These are phyloP conservation scores for Noctua janthe DNA, from an alignment of 2,888 invertebrate genomes.

Conservation along the genomic window DNA sequence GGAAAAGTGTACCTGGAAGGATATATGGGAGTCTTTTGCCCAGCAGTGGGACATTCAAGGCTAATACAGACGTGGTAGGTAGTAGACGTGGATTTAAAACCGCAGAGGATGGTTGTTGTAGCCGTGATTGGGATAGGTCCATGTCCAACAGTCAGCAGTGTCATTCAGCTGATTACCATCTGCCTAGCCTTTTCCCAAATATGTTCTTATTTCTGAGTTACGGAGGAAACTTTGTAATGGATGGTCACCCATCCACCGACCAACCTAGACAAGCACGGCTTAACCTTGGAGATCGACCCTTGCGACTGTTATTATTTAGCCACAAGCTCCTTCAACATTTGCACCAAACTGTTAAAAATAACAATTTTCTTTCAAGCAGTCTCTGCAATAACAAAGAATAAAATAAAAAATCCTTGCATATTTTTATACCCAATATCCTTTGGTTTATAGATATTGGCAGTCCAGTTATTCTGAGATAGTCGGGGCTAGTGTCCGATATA, in stretches of 20 bases:
- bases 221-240: too few relatives aligned
- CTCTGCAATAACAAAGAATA: conserved; percentile 5
- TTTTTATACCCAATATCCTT: conserved; percentile 16
- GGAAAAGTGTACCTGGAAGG: not conserved
- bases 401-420: conserved; percentile 30
- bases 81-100: not conserved
- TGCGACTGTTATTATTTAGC: too few relatives aligned
- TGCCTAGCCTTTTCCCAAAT: too few relatives aligned
- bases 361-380: conserved; percentile 1
- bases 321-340: not conserved
- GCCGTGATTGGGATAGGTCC: not conserved
- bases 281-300: too few relatives aligned
- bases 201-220: too few relatives aligned
- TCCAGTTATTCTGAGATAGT: conserved; percentile 25
- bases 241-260: too few relatives aligned
- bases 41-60: not conserved
- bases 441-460: conserved; percentile 33
- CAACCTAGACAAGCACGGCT: too few relatives aligned
- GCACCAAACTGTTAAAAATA: not conserved
- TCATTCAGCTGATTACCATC: too few relatives aligned
- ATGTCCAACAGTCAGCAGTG: not conserved
- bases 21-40: not conserved
- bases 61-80: not conserved
- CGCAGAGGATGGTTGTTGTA: not conserved
- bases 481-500: conserved; percentile 14